These are phyloP conservation scores for Orthosia incerta DNA, from an alignment of 2,888 invertebrate genomes.

Conservation along the genomic window DNA sequence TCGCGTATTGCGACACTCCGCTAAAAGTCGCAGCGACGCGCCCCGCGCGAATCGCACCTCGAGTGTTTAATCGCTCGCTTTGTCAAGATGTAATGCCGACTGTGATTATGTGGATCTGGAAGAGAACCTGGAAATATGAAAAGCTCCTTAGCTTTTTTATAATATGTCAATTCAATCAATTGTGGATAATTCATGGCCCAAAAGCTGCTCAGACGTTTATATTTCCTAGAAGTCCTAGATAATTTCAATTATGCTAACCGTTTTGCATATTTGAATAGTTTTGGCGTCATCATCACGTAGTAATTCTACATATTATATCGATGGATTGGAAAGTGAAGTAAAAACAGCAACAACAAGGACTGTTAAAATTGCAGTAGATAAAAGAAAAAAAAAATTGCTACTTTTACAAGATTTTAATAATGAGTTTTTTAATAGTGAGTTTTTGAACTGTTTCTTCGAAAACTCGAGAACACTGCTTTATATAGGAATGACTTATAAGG, in stretches of 20 bases:
- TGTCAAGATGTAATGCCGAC: conserved; percentile 76
- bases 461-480: background rate
- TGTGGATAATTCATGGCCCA: no score
- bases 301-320: no score
- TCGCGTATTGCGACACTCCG: conserved; percentile 77
- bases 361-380: background rate
- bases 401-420: no score
- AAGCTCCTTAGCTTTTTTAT: no score
- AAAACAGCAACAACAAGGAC: background rate
- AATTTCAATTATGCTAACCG: background rate
- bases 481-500: background rate
- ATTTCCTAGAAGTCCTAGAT: background rate
- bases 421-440: background rate
- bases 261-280: background rate
- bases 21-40: conserved; percentile 67
- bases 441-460: background rate
- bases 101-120: conserved; percentile 48
- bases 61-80: conserved; percentile 86
- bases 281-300: no score
- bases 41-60: conserved; percentile 63
- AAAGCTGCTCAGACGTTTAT: background rate
- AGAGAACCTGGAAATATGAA: conserved; percentile 11
- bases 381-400: no score
- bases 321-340: no score
- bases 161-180: no score